A percentile compares a stretch with the other conserved stretches of the same genome.
Evolutionary conservation across 2,113 vertebrate species (phyloP).

Genomic region (Bathybates hornii): DNA sequence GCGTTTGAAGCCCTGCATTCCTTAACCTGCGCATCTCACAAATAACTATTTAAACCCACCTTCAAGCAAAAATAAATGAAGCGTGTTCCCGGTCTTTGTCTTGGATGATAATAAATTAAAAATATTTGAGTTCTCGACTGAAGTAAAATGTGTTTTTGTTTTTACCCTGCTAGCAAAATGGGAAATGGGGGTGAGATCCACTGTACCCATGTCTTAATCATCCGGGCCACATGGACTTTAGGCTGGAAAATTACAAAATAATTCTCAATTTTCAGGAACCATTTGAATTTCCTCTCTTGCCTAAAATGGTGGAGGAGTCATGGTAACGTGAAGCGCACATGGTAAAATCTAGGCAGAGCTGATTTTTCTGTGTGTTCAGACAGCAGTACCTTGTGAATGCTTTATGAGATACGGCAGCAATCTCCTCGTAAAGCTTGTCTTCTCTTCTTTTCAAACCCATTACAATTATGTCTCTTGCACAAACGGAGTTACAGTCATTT

Average conservation of each 20-base stretch:
- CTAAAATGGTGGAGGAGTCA: not conserved
- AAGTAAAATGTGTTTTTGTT: not conserved
- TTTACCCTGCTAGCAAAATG: not conserved
- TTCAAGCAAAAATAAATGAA: not conserved
- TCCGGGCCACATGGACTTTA: not conserved
- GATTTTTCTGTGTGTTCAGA: not conserved
- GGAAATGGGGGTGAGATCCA: not conserved
- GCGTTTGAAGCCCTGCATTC: not conserved
- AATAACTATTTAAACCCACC: not conserved
- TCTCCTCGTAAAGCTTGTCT: not conserved
- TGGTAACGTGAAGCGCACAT: fast-evolving
- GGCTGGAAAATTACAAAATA: not conserved
- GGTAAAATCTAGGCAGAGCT: not conserved
- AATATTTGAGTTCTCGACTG: not conserved
- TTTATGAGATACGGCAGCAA: not conserved
- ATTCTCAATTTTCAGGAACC: not conserved
- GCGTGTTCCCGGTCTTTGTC: not conserved
- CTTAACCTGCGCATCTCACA: not conserved
- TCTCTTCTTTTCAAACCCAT: not conserved
- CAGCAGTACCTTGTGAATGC: not conserved
- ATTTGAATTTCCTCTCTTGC: not conserved
- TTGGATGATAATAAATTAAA: not conserved
- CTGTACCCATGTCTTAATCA: not conserved
- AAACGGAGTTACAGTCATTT: not conserved
- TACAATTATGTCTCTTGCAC: not conserved